Evolutionary conservation across 1,140 invertebrate species (phyloP), one percentile per base, ranked within the genome.

Genomic region (Popillia japonica): DNA sequence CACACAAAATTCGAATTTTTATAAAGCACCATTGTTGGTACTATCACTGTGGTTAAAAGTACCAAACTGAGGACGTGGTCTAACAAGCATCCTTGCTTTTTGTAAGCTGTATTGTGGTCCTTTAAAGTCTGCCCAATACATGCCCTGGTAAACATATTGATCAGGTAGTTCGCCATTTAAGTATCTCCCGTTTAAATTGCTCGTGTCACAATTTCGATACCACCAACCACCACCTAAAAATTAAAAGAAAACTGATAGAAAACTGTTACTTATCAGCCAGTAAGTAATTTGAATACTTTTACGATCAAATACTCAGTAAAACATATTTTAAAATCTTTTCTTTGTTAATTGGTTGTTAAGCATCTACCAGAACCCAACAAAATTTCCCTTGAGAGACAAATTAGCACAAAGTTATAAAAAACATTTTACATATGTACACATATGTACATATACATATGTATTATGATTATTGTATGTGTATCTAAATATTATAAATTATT

Each of bases 181-280:
- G 79, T 92, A 93, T 76, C 88, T 87, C 0, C 90, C 90, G 80
- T 91, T 91, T 22, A 91, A 84, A 79, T 91, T 91, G 81, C 88
- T 88, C 81, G 89, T 91, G 74, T 91, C 90, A 81, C 89, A 89
- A 6, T 84, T 84, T 77, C 89, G 90, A 80, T 91, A 93, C 92
- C 92, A 93, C 92, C 92, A 93, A 85, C 91, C 92, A 3, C 90
- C 92, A 6, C 90, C 83, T 84, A 72, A 64, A 91, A 64, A 87
- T 34, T 1, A 34, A 34, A 34, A 34, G 1, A 34, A 40, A 22
- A 72, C 20, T 68, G 44, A 48, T 17, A 48, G 0, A 48, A 1
- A 48, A 14, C 2, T 2, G 6, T 48, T 14, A 48, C 44, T 48
- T 48, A 48, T 1, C 44, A 48, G 44, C n/a, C n/a, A 34, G 2